These are phyloP conservation scores for Norana najaformis DNA, from an alignment of 2,888 invertebrate species.

Conservation along the genomic window DNA sequence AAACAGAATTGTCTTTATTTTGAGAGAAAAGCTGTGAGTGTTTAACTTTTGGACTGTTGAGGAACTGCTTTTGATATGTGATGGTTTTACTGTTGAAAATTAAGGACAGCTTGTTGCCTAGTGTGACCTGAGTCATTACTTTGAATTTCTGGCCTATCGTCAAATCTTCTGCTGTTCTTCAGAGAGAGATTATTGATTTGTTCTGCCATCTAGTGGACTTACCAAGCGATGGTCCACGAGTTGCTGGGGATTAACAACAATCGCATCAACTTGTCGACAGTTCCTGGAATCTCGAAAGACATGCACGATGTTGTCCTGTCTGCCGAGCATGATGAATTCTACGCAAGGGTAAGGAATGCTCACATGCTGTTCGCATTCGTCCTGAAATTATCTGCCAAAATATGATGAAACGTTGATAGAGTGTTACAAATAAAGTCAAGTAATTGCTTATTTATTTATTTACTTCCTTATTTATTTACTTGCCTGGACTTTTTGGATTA, in stretches of 20 bases:
- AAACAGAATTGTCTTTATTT: too few relatives aligned
- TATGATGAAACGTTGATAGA: background rate
- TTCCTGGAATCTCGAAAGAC: constrained; percentile 84
- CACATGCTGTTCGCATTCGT: background rate
- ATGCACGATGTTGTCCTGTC: constrained; percentile 89
- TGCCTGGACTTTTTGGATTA: too few relatives aligned
- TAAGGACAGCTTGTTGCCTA: too few relatives aligned
- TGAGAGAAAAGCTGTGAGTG: too few relatives aligned
- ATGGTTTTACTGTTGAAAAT: background rate
- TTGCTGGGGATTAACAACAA: constrained; percentile 88
- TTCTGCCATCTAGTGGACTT: constrained; percentile 80
- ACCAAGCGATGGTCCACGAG: constrained; percentile 99
- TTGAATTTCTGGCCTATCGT: background rate
- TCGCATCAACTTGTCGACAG: constrained; percentile 83
- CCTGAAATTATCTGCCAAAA: background rate
- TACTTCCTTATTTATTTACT: too few relatives aligned
- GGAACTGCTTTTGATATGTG: too few relatives aligned
- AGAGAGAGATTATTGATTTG: background rate
- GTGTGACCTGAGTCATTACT: background rate
- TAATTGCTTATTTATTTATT: too few relatives aligned
- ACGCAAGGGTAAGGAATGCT: constrained; percentile 73
- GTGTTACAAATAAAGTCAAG: background rate
- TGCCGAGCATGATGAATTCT: constrained; percentile 95
- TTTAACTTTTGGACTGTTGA: too few relatives aligned
- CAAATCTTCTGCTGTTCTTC: background rate